Evolutionary conservation across 2,113 vertebrate genomes (phyloP), one percentile per base, ranked within the genome.

Genomic region (Paracanthobrama guichenoti): DNA sequence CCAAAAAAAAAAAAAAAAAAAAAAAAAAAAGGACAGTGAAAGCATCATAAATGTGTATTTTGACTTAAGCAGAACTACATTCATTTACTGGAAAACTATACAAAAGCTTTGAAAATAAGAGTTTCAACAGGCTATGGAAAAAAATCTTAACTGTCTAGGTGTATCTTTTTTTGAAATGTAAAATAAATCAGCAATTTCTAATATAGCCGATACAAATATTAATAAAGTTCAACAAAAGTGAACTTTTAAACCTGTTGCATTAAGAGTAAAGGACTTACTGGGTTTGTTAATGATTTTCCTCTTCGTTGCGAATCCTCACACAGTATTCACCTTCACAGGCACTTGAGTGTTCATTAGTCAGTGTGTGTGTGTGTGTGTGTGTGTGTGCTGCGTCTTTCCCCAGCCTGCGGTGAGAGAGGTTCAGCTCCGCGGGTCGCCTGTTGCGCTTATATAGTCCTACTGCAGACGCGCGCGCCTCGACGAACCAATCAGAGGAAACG

Each of bases 401-500:
- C 78, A n/a, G 26, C 20, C 14, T 26, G 48, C 28, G 22, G 13
- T 31, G 26, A 75, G 44, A 46, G 62, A 71, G 50, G 48, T 55
- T 60, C 46, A 11, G 64, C 6, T 73, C 35, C 9, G 42, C 67
- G 24, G 76, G 59, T 48, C 59, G 79, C 60, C 48, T 73, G 69
- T 79, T 85, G 77, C 69, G 44, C 18, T 75, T 83, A 79, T 85
- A 87, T 85, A 80, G 4, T 35, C 62, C 50, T 22, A 22, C 67
- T 5, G 64, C 31, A 53, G 53, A 53, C 22, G 48, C 86, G 75
- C 31, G 28, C 76, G 24, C 66, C 77, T 31, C 24, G 12, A 28
- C 64, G 13, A 60, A 8, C 83, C 83, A 85, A 85, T 85, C 78
- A 85, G 55, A 85, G 66, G 18, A 62, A 28, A n/a, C 35, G 66